Percentiles rank a stretch among this genome's conserved stretches.
phyloP scores from a whole-genome alignment of 2,113 vertebrate species.

The Emberiza fucata region DNA sequence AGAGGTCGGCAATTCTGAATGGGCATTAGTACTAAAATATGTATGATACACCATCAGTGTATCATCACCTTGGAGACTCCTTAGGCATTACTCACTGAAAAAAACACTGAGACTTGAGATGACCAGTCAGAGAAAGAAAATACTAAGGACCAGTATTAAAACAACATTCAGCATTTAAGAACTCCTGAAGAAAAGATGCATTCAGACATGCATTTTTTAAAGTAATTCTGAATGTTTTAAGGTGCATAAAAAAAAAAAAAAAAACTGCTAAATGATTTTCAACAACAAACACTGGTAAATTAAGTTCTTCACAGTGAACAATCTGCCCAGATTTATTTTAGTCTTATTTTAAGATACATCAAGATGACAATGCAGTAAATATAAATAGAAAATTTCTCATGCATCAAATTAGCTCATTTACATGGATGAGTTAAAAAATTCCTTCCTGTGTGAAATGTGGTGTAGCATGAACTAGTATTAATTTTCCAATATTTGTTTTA shows the following conservation, averaged over 20 bases:
- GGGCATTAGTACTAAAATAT: neutral
- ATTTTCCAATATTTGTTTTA: neutral
- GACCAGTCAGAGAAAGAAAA: neutral
- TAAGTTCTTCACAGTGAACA: neutral
- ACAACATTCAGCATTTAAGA: neutral
- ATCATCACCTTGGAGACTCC: neutral
- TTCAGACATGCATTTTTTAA: neutral
- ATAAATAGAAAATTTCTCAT: neutral
- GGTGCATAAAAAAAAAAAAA: neutral
- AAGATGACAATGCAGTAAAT: neutral
- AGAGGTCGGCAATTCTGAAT: neutral
- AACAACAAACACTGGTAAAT: neutral
- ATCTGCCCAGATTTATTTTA: neutral
- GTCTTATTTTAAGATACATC: neutral
- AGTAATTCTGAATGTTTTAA: neutral
- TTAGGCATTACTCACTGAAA: neutral
- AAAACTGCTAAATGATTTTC: neutral
- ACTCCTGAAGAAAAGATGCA: neutral
- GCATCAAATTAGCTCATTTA: neutral
- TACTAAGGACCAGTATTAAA: neutral
- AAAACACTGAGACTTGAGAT: neutral
- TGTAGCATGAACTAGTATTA: neutral
- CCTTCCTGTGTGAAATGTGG: neutral
- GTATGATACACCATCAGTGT: neutral
- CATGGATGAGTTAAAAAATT: neutral